Evolutionary conservation across 2,888 invertebrate species (phyloP).

Genomic region (Nemapogon koenigi): DNA sequence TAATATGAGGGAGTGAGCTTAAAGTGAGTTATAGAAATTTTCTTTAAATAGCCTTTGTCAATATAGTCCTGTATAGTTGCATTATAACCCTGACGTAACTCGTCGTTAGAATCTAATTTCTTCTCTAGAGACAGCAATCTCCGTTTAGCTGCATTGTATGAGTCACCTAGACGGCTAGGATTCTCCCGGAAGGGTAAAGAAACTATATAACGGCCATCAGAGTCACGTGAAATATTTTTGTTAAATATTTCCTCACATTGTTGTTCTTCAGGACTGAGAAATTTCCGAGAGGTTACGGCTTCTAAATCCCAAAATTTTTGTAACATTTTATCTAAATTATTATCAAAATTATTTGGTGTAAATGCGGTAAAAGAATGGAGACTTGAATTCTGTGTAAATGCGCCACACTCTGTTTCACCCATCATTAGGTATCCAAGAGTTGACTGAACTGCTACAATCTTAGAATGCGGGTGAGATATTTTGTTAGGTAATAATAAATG

Average conservation of each 20-base stretch:
- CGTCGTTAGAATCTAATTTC: constrained; percentile 2
- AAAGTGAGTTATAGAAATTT: no score
- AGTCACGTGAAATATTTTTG: constrained; percentile 12
- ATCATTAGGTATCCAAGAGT: constrained; percentile 14
- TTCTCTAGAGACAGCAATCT: constrained; percentile 14
- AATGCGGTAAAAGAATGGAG: constrained; percentile 8
- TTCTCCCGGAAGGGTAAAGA: constrained; percentile 14
- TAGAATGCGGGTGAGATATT: constrained; percentile 2
- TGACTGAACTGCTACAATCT: constrained; percentile 14
- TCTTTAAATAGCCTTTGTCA: constrained; percentile 9
- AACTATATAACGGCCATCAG: constrained; percentile 12
- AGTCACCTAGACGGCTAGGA: constrained; percentile 13
- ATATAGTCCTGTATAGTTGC: constrained; percentile 8
- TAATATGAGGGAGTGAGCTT: background rate
- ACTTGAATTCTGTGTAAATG: background rate
- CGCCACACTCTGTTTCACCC: constrained; percentile 13
- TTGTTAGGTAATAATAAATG: constrained; percentile 12
- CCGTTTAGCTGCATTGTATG: constrained; percentile 4
- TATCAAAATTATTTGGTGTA: no score
- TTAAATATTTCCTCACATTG: constrained; percentile 14
- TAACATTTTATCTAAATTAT: constrained; percentile 9
- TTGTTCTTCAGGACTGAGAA: constrained; percentile 8
- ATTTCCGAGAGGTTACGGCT: constrained; percentile 7
- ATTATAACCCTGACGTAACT: background rate
- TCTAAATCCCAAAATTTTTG: constrained; percentile 12